phyloP scores from a whole-genome alignment of 1,140 invertebrate genomes.

The Orussus abietinus region DNA sequence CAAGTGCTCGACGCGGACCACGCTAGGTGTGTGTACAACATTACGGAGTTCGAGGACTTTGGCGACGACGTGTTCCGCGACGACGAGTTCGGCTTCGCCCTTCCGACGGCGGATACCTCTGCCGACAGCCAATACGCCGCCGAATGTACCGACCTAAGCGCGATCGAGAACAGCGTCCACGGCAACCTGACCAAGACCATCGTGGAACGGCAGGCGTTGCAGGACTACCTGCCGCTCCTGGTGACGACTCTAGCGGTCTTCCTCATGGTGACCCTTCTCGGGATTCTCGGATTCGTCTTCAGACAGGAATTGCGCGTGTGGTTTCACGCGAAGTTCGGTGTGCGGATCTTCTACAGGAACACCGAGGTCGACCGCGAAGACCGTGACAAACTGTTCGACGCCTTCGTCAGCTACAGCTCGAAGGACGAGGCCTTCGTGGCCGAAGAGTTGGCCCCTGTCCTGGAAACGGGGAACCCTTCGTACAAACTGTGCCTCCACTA shows the following conservation, averaged over 20 bases:
- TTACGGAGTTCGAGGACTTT: slow-evolving; percentile 56
- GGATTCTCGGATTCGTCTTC: slow-evolving; percentile 74
- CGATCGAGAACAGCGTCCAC: slow-evolving; percentile 64
- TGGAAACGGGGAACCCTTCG: slow-evolving; percentile 76
- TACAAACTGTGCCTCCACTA: slow-evolving; percentile 91
- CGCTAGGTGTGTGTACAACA: slow-evolving; percentile 62
- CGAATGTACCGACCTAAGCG: slow-evolving; percentile 53
- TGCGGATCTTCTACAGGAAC: slow-evolving; percentile 73
- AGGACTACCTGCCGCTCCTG: slow-evolving; percentile 76
- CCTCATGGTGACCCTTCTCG: slow-evolving; percentile 66
- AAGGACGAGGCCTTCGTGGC: slow-evolving; percentile 90
- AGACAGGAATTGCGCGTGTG: slow-evolving; percentile 84
- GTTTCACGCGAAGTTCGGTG: slow-evolving; percentile 84
- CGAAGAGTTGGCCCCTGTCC: slow-evolving; percentile 76
- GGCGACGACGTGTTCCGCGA: slow-evolving; percentile 56
- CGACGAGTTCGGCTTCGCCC: slow-evolving; percentile 58
- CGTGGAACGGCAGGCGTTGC: slow-evolving; percentile 65
- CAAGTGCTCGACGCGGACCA: slow-evolving; percentile 60
- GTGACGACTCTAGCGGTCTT: slow-evolving; percentile 69
- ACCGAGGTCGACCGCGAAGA: slow-evolving; percentile 73
- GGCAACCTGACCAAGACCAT: slow-evolving; percentile 70
- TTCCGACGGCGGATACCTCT: slow-evolving; percentile 33
- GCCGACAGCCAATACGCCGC: slow-evolving; percentile 28
- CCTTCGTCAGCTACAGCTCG: slow-evolving; percentile 89
- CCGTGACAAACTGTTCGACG: slow-evolving; percentile 86